These are phyloP conservation scores for Sceloporus tristichus DNA, from an alignment of 2,113 vertebrate species.

Conservation along the genomic window DNA sequence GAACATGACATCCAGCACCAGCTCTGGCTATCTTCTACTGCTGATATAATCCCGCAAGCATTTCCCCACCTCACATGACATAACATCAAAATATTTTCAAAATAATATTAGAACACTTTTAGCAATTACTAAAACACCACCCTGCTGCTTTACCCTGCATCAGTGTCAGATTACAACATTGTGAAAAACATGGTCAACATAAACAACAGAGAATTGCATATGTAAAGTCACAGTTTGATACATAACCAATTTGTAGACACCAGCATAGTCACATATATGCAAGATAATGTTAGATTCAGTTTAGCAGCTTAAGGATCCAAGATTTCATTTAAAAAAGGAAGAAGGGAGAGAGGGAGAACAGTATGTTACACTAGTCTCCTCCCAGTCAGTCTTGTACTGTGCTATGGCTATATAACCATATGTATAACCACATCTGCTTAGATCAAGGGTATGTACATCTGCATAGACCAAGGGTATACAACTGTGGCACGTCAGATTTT, in stretches of 20 bases:
- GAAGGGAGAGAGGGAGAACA: too few species aligned
- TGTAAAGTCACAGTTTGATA: background rate
- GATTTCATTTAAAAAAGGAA: background rate
- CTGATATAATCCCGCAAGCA: conserved; percentile 40
- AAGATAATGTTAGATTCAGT: background rate
- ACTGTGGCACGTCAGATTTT: too few species aligned
- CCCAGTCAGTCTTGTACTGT: background rate
- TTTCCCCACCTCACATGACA: conserved; percentile 39
- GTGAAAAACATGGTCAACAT: background rate
- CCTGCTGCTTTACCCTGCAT: background rate
- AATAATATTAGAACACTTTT: background rate
- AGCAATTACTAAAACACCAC: background rate
- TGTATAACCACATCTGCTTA: too few species aligned
- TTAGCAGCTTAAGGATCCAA: background rate
- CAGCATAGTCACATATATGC: background rate
- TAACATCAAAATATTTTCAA: conserved; percentile 47
- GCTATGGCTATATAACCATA: too few species aligned
- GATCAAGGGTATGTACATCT: background rate
- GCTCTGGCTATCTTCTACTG: background rate
- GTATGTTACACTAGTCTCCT: background rate
- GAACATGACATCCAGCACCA: background rate
- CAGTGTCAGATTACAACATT: background rate
- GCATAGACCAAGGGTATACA: background rate
- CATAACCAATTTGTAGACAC: background rate
- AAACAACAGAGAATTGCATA: background rate